phyloP scores from a whole-genome alignment of 2,113 vertebrate genomes.

The Antennarius striatus region DNA sequence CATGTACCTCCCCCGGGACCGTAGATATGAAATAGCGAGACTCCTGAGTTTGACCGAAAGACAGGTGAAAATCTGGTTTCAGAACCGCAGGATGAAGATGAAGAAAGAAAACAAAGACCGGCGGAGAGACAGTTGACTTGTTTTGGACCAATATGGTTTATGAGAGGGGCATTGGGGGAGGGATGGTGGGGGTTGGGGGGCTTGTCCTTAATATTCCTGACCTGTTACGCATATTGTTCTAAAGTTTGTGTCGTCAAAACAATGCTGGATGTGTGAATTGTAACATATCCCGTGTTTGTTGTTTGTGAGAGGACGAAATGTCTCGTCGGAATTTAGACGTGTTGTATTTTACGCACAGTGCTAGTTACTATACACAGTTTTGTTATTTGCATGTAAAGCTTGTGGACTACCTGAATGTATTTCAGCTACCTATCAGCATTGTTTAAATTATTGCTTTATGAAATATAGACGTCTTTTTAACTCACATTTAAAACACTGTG shows the following conservation, averaged over 20 bases:
- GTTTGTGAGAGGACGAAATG: slow-evolving; percentile 85
- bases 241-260: slow-evolving; percentile 79
- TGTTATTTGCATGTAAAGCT: slow-evolving; percentile 66
- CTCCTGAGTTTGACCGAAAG: slow-evolving; percentile 95
- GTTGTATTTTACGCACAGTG: slow-evolving; percentile 79
- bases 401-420: slow-evolving; percentile 79
- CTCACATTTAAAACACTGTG: slow-evolving; percentile 7
- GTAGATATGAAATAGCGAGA: slow-evolving; percentile 95
- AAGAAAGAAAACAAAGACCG: slow-evolving; percentile 99
- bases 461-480: slow-evolving; percentile 43
- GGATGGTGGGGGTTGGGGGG: neutral
- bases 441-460: slow-evolving; percentile 68
- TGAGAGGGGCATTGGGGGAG: slow-evolving; percentile 1
- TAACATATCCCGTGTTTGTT: slow-evolving; percentile 85
- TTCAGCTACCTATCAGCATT: slow-evolving; percentile 74
- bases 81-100: slow-evolving; percentile 99
- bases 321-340: slow-evolving; percentile 83
- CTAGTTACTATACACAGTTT: slow-evolving; percentile 25
- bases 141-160: slow-evolving; percentile 36
- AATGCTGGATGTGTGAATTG: slow-evolving; percentile 70
- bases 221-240: slow-evolving; percentile 79
- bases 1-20: slow-evolving; percentile 99
- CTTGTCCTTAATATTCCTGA: slow-evolving; percentile 43
- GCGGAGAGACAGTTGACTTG: slow-evolving; percentile 88
- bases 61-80: slow-evolving; percentile 99